Evolutionary conservation across 1,140 invertebrate species (phyloP).

Genomic region (Lepidurus apus): DNA sequence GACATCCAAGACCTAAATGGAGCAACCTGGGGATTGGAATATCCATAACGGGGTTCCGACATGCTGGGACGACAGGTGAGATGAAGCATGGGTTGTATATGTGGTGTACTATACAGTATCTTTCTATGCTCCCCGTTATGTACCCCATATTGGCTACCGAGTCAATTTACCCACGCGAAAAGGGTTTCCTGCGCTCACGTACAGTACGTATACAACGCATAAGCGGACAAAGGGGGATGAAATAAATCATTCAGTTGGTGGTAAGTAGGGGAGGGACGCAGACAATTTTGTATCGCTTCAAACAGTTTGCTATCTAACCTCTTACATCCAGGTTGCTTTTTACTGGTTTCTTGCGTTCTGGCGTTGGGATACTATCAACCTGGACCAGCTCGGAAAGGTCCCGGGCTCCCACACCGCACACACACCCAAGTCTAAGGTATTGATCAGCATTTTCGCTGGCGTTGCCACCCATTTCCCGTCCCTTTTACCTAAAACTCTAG

Average conservation of each 20-base stretch:
- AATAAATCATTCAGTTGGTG: conserved; percentile 5
- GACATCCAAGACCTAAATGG: too few species aligned
- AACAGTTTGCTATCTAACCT: background rate
- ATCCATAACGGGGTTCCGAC: too few species aligned
- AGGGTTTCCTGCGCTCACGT: background rate
- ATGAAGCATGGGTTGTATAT: too few species aligned
- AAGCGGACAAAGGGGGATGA: background rate
- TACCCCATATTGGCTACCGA: background rate
- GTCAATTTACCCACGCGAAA: background rate
- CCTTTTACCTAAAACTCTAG: conserved; percentile 5
- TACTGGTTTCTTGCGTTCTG: background rate
- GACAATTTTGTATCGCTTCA: background rate
- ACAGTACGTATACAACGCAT: background rate
- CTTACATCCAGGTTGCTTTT: background rate
- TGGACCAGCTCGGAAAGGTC: background rate
- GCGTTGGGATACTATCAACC: background rate
- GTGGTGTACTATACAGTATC: too few species aligned
- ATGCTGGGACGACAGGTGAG: too few species aligned
- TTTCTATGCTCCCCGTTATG: too few species aligned
- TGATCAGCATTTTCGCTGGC: conserved; percentile 2
- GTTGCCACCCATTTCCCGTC: background rate
- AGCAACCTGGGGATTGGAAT: too few species aligned
- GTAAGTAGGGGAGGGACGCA: background rate
- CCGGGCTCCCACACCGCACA: background rate
- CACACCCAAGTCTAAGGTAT: conserved; percentile 5